Evolutionary conservation across 30 jellyfish, hydroid and myxozoan genomes (phyloP).

Genomic region (Rhopilema esculentum): DNA sequence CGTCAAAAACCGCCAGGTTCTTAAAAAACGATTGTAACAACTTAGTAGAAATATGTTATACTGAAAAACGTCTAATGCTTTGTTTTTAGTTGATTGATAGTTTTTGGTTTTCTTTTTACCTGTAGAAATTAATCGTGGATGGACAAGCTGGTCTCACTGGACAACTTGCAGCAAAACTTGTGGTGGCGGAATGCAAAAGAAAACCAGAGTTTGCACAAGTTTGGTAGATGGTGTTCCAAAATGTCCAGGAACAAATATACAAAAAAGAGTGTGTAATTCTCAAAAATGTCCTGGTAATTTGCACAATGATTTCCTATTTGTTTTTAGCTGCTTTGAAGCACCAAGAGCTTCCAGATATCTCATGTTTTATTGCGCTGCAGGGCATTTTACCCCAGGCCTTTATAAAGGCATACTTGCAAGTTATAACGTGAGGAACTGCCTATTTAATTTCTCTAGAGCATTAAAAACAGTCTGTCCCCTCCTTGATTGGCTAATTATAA

Average conservation of each 20-base stretch:
- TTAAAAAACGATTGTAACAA: too few species aligned
- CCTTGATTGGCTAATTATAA: too few species aligned
- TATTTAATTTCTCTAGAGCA: too few species aligned
- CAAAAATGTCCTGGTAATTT: slow-evolving; percentile 91
- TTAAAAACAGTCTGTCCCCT: too few species aligned
- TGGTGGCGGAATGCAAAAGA: slow-evolving; percentile 93
- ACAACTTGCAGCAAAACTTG: slow-evolving; percentile 95
- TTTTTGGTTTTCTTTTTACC: not conserved
- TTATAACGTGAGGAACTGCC: too few species aligned
- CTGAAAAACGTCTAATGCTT: too few species aligned
- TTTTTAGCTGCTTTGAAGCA: not conserved
- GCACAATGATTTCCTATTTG: not conserved
- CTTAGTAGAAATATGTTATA: too few species aligned
- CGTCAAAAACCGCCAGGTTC: too few species aligned
- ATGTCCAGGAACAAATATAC: slow-evolving; percentile 85
- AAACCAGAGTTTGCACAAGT: slow-evolving; percentile 92
- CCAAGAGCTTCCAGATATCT: not conserved
- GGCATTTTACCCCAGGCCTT: too few species aligned
- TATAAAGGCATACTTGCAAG: too few species aligned
- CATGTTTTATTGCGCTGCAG: not conserved
- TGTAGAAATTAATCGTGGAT: slow-evolving; percentile 79
- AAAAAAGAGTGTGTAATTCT: slow-evolving; percentile 81
- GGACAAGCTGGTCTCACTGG: slow-evolving; percentile 99
- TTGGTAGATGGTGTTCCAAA: slow-evolving; percentile 79
- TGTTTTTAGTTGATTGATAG: too few species aligned